These are phyloP conservation scores for Galemys pyrenaicus DNA, from an alignment of 2,113 vertebrate species.

Conservation along the genomic window DNA sequence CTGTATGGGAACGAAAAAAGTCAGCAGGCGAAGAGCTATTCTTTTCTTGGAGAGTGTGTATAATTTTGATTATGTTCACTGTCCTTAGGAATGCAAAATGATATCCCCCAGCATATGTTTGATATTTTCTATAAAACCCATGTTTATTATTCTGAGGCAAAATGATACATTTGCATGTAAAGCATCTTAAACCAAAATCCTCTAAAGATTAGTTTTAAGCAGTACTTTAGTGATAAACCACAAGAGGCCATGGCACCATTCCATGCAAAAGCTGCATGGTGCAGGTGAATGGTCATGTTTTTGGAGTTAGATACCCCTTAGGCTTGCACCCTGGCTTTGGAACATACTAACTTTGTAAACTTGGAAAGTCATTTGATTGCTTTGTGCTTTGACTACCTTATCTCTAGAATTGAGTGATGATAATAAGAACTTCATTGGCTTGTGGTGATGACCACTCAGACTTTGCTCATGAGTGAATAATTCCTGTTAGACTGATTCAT, in stretches of 20 bases:
- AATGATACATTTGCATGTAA: conserved; percentile 18
- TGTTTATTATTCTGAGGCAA: background rate
- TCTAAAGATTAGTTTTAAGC: background rate
- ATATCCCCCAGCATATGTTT: background rate
- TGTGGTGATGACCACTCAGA: background rate
- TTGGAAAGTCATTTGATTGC: background rate
- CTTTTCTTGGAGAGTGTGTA: background rate
- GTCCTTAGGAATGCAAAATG: background rate
- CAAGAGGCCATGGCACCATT: background rate
- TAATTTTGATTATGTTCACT: conserved; percentile 16
- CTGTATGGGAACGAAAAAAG: background rate
- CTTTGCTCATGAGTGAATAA: background rate
- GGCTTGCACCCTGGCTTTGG: background rate
- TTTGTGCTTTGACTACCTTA: conserved; percentile 18
- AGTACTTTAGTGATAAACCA: background rate
- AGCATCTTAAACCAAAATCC: background rate
- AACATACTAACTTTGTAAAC: background rate
- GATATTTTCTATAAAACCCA: background rate
- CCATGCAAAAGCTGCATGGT: background rate
- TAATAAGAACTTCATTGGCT: background rate
- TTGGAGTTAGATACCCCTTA: background rate
- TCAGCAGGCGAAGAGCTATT: background rate
- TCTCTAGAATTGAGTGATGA: background rate
- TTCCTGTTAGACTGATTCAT: background rate
- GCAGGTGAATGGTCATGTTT: background rate